Evolutionary conservation across 2,113 vertebrate species (phyloP), one percentile per base, ranked within the genome.

Genomic region (Festucalex cinctus): DNA sequence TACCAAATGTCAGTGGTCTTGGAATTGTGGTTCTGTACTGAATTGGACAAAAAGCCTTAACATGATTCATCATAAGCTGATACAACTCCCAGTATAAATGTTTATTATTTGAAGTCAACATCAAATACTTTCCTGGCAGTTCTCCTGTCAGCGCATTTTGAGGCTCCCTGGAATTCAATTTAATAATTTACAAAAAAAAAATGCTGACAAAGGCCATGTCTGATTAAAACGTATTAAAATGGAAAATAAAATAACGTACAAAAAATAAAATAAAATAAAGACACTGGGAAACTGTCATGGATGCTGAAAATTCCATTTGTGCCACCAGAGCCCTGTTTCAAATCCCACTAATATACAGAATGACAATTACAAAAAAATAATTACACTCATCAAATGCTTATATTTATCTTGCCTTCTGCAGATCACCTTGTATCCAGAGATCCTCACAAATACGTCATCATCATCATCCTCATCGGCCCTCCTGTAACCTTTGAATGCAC

Each of bases 381-480:
- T 17, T 35, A 36, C 57, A 10, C 5, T 59, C 22, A 24, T 16
- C 13, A 63, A 63, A 39, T 26, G 6, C 36, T 53, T 8, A 4
- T 24, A 2, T 48, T 20, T 9, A 51, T 13, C 26, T 58, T 44
- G 63, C 32, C 43, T 66, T 49, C 16, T 24, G 39, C 14, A 24
- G 12, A 56, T 87, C 83, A 90, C 90, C 88, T 88, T 83, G 66
- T 17, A 22, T 66, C 76, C 51, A 0, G 66, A 20, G 79, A 63
- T 74, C 76, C 68, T 65, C 61, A 83, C 79, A 79, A 90, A 91
- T 76, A 88, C 84, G 0, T 90, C 86, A 19, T 88, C 76, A 19
- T 88, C 76, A 5, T 88, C 86, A 36, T 87, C 84, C 69, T 89
- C 86, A 13, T 49, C 74, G 7, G 82, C 64, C 73, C 36, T 76